phyloP scores from a whole-genome alignment of 2,113 vertebrate species.

The Sigmodon hispidus region DNA sequence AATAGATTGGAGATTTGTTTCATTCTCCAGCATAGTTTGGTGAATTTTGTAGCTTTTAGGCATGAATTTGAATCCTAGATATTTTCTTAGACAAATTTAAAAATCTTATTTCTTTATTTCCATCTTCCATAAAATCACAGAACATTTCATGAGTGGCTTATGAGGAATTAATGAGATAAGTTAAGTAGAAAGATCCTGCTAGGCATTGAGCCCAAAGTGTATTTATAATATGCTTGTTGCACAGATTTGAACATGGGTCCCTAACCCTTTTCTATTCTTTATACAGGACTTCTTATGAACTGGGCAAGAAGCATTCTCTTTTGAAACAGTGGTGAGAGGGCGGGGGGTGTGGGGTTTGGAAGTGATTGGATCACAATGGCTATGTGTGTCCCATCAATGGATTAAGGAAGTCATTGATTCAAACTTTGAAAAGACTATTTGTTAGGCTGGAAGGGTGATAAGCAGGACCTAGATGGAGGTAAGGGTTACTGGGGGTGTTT shows the following conservation, averaged over 20 bases:
- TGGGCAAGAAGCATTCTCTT: background rate
- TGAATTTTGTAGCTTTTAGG: slow-evolving; percentile 22
- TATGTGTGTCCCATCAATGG: background rate
- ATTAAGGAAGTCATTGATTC: background rate
- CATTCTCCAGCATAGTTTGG: background rate
- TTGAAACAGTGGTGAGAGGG: background rate
- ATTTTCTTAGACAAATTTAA: slow-evolving; percentile 21
- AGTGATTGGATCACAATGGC: background rate
- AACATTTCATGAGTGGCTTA: background rate
- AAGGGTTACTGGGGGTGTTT: accelerated
- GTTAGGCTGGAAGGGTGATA: background rate
- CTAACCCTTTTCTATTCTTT: background rate
- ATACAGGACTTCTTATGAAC: background rate
- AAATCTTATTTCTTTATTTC: background rate
- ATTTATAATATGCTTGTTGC: background rate
- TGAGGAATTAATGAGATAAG: background rate
- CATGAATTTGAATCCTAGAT: background rate
- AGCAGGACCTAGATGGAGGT: background rate
- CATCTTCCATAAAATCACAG: background rate
- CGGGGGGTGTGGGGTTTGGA: background rate
- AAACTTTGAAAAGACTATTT: background rate
- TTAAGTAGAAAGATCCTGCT: accelerated
- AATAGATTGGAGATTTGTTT: slow-evolving; percentile 20
- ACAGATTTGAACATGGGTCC: background rate
- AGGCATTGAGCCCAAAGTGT: no score